Evolutionary conservation across 2,888 invertebrate species (phyloP).

Genomic region (Pharmacophagus antenor): DNA sequence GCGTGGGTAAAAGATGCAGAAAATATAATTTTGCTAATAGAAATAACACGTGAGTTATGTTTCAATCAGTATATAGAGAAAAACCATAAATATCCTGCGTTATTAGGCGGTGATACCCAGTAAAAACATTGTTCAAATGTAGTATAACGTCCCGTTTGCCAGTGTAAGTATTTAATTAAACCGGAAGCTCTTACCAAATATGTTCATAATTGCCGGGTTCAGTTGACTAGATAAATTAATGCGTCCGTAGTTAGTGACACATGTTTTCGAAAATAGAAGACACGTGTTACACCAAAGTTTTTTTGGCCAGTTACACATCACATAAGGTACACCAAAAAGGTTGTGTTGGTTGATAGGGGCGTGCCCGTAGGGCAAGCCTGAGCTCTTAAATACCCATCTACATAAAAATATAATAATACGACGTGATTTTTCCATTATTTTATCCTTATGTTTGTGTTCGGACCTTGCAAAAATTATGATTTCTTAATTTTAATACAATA

Average conservation of each 20-base stretch:
- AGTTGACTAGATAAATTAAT: constrained; percentile 4
- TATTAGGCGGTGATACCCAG: neutral
- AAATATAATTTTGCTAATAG: neutral
- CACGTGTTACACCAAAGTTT: neutral
- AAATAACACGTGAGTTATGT: neutral
- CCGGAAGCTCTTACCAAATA: constrained; percentile 19
- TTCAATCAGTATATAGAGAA: neutral
- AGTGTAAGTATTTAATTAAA: neutral
- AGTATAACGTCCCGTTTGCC: neutral
- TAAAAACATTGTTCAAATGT: neutral
- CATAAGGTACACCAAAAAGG: too few species aligned
- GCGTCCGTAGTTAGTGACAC: constrained; percentile 35
- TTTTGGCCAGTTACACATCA: neutral
- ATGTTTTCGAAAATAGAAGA: neutral
- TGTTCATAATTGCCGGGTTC: constrained; percentile 3
- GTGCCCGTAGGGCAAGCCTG: too few species aligned
- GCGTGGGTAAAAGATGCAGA: too few species aligned
- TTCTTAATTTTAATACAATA: too few species aligned
- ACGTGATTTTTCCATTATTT: too few species aligned
- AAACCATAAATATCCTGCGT: neutral
- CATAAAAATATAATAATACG: too few species aligned
- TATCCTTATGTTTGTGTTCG: too few species aligned
- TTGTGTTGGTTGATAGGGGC: too few species aligned
- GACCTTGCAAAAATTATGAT: too few species aligned
- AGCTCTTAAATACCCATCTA: too few species aligned